Conservation (phyloP, 53 echinoderm and acorn worm species). For the Antedon mediterranea region DNA sequence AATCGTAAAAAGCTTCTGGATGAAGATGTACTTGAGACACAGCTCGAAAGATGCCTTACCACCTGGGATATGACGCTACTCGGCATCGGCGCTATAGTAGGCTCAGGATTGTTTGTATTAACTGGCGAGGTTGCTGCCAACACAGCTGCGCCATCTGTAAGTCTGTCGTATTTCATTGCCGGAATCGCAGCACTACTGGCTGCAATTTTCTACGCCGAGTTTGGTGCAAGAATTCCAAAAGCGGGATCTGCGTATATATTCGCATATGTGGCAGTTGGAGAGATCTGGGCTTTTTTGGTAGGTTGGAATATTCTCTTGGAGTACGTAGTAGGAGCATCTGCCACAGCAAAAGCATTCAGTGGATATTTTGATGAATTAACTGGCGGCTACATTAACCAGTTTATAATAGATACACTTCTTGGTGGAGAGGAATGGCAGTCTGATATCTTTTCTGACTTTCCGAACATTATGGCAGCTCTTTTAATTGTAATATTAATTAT, state of each 20-base stretch:
- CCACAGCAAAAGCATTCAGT: constrained; percentile 37
- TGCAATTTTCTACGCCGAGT: constrained; percentile 58
- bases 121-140: constrained; percentile 57
- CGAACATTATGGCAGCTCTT: neutral
- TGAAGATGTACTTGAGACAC: constrained; percentile 15
- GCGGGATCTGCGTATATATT: constrained; percentile 75
- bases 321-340: constrained; percentile 34
- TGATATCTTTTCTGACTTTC: constrained; percentile 26
- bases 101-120: constrained; percentile 57
- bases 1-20: constrained; percentile 26
- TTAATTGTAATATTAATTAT: constrained; percentile 32
- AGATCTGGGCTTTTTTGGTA: constrained; percentile 59
- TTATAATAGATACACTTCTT: constrained; percentile 34
- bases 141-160: constrained; percentile 54
- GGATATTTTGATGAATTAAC: constrained; percentile 46
- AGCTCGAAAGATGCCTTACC: constrained; percentile 42
- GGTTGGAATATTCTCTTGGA: constrained; percentile 68
- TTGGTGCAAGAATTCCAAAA: constrained; percentile 39
- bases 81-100: constrained; percentile 55
- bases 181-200: constrained; percentile 42
- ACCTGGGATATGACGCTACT: constrained; percentile 42
- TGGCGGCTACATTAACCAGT: constrained; percentile 24
- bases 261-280: constrained; percentile 46
- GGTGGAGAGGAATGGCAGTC: constrained; percentile 31
- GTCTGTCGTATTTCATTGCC: constrained; percentile 43